phyloP scores from a whole-genome alignment of 2,797 vertebrate species.

The Carcharodon carcharias region DNA sequence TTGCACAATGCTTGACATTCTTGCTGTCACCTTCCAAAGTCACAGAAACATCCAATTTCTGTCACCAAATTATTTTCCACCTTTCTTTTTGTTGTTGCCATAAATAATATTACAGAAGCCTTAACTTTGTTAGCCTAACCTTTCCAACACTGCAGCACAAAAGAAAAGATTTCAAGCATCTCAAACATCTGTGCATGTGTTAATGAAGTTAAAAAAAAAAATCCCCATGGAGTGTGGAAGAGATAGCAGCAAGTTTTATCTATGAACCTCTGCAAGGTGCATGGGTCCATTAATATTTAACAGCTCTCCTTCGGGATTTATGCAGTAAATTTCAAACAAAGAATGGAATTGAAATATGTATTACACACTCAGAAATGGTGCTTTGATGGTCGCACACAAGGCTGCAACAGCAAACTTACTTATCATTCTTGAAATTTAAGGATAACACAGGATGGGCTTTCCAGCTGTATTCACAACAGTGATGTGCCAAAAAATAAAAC shows the following conservation, averaged over 20 bases:
- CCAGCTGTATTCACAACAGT: background rate
- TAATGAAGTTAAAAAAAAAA: background rate
- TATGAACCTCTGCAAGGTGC: constrained; percentile 34
- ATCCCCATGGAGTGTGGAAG: background rate
- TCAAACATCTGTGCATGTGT: background rate
- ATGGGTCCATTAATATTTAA: constrained; percentile 38
- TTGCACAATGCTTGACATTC: background rate
- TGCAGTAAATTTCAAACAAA: constrained; percentile 32
- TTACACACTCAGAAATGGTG: background rate
- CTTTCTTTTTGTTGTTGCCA: background rate
- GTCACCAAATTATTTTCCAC: background rate
- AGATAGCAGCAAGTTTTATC: constrained; percentile 19
- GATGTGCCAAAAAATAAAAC: background rate
- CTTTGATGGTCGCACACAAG: background rate
- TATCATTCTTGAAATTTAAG: background rate
- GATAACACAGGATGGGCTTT: background rate
- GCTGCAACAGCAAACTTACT: background rate
- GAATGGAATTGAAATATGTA: constrained; percentile 14
- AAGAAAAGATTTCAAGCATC: background rate
- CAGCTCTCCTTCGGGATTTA: constrained; percentile 15
- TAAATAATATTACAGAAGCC: constrained; percentile 1
- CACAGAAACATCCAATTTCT: background rate
- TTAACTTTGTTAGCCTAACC: background rate
- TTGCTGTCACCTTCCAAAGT: background rate
- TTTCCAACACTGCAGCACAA: background rate